These are phyloP conservation scores for Micrasema longulum DNA, from an alignment of 1,140 invertebrate genomes.

Conservation along the genomic window DNA sequence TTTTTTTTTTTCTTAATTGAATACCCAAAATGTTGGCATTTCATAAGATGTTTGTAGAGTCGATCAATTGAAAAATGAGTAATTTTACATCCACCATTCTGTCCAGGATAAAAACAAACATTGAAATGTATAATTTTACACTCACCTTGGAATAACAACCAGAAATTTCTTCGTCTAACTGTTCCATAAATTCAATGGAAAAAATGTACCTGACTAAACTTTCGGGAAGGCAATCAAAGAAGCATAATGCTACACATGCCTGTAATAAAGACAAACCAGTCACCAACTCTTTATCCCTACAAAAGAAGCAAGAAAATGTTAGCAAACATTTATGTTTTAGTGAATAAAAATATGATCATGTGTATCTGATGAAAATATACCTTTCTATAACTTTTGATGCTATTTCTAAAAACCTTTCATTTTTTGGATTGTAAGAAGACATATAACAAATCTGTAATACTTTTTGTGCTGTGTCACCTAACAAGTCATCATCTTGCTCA, in stretches of 20 bases:
- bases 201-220: constrained; percentile 44
- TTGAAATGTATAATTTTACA: background rate
- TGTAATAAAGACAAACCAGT: constrained; percentile 37
- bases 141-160: constrained; percentile 44
- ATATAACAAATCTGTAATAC: constrained; percentile 33
- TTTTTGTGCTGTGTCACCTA: constrained; percentile 32
- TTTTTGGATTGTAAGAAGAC: constrained; percentile 27
- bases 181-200: constrained; percentile 51
- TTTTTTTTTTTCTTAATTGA: no score
- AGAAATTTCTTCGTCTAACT: constrained; percentile 44
- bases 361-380: constrained; percentile 24
- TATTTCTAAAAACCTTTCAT: constrained; percentile 10
- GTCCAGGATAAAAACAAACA: no score
- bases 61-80: no score
- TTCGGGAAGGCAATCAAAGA: constrained; percentile 36
- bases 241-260: constrained; percentile 39
- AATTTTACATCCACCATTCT: no score
- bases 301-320: constrained; percentile 7
- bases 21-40: no score
- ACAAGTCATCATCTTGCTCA: constrained; percentile 15
- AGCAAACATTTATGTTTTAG: no score
- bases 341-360: background rate
- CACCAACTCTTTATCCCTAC: constrained; percentile 42
- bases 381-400: constrained; percentile 19
- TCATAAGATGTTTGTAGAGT: no score